phyloP scores from a whole-genome alignment of 1,140 invertebrate genomes.

The Berghia stephanieae region DNA sequence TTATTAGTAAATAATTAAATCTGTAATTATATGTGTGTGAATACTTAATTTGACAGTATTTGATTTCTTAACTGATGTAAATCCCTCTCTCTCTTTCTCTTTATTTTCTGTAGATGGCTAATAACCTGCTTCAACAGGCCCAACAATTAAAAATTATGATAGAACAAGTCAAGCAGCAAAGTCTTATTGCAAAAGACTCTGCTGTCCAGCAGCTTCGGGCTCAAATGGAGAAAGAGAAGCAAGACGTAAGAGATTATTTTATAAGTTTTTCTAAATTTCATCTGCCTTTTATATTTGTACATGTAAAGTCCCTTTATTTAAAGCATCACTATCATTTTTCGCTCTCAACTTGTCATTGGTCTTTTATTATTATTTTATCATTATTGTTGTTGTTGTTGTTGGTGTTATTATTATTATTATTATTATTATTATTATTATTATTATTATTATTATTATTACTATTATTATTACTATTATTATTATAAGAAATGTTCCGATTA shows the following conservation, averaged over 20 bases:
- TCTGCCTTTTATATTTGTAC: not conserved
- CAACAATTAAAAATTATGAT: constrained; percentile 66
- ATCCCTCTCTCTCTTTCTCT: not conserved
- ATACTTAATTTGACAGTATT: not conserved
- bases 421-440: not conserved
- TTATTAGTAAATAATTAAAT: too few species aligned
- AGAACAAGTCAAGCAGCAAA: constrained; percentile 64
- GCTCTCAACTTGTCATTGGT: not conserved
- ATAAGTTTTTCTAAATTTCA: not conserved
- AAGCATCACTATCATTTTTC: not conserved
- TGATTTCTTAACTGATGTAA: not conserved
- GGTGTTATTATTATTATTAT: too few species aligned
- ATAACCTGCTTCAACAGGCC: constrained; percentile 63
- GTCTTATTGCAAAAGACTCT: constrained; percentile 56
- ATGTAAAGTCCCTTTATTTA: too few species aligned
- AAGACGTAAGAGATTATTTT: constrained; percentile 62
- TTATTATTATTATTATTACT: not conserved
- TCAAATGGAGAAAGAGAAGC: constrained; percentile 74
- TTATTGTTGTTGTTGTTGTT: too few species aligned
- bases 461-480: too few species aligned
- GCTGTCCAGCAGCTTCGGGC: constrained; percentile 59
- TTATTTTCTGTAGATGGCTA: constrained; percentile 59
- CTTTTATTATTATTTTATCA: too few species aligned
- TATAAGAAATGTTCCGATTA: too few species aligned
- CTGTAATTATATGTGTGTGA: too few species aligned